These are phyloP conservation scores for Astreopora myriophthalma DNA, from an alignment of 64 coral and sea anemone genomes.

Conservation along the genomic window DNA sequence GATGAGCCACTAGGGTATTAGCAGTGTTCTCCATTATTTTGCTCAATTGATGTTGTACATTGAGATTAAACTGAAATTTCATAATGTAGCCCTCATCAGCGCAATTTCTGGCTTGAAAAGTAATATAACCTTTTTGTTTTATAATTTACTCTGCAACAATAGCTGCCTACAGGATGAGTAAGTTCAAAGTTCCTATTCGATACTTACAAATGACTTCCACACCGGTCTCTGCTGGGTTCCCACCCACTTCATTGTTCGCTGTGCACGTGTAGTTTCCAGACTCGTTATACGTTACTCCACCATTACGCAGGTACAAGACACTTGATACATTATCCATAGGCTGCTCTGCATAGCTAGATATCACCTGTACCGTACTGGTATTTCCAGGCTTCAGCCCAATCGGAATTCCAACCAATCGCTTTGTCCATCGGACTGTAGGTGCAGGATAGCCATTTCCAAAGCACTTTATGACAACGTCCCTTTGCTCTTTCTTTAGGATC, in stretches of 20 bases:
- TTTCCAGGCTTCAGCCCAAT: not conserved
- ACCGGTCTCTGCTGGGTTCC: conserved; percentile 1
- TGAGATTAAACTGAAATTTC: too few relatives aligned
- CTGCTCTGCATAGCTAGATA: not conserved
- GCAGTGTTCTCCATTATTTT: too few relatives aligned
- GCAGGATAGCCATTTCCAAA: conserved; percentile 41
- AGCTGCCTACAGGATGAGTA: too few relatives aligned
- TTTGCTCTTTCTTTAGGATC: not conserved
- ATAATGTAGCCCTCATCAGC: too few relatives aligned
- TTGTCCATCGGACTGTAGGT: conserved; percentile 8
- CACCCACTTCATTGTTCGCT: not conserved
- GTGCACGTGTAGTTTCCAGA: conserved; percentile 69
- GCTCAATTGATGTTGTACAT: too few relatives aligned
- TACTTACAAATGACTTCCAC: conserved; percentile 76
- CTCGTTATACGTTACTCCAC: conserved; percentile 47
- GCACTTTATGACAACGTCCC: conserved; percentile 23
- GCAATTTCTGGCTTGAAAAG: too few relatives aligned
- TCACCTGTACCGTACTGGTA: not conserved
- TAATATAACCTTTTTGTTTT: too few relatives aligned
- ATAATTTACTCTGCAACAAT: too few relatives aligned
- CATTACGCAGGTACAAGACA: conserved; percentile 45
- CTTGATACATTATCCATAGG: conserved; percentile 36
- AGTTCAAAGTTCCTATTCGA: not conserved
- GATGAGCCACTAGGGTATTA: too few relatives aligned
- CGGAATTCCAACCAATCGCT: not conserved